Evolutionary conservation across 2,113 vertebrate genomes (phyloP).

Genomic region (Atlantisia rogersi): DNA sequence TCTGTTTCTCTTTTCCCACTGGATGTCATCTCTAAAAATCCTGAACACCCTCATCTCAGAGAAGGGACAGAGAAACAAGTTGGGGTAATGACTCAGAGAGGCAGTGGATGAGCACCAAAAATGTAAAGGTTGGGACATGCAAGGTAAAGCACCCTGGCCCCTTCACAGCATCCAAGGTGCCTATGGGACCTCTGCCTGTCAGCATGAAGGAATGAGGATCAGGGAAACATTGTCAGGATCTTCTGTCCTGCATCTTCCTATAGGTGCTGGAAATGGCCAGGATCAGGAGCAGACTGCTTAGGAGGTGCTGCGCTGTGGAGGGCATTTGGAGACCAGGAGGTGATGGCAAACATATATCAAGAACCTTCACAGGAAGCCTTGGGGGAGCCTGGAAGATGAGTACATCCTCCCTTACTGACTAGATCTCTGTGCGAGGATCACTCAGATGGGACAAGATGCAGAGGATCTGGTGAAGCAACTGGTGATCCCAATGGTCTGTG

Average conservation of each 20-base stretch:
- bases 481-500: neutral
- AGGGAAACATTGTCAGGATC: neutral
- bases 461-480: neutral
- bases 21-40: neutral
- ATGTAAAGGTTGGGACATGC: neutral
- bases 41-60: neutral
- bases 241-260: neutral
- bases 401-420: neutral
- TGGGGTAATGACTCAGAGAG: neutral
- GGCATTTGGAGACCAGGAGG: neutral
- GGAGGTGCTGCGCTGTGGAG: neutral
- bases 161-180: neutral
- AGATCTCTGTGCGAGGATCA: neutral
- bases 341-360: neutral
- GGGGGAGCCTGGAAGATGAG: neutral
- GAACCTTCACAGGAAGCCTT: neutral
- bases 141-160: neutral
- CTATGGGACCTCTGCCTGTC: neutral
- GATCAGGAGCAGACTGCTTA: neutral
- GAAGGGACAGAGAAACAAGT: neutral
- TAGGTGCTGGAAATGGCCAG: neutral
- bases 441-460: neutral
- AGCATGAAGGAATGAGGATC: neutral
- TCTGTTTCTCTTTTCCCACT: neutral
- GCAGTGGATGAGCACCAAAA: neutral